Percentiles rank a stretch among this genome's conserved stretches.
Conservation (phyloP, 2,113 vertebrate genomes). For the Nothocercus julius region DNA sequence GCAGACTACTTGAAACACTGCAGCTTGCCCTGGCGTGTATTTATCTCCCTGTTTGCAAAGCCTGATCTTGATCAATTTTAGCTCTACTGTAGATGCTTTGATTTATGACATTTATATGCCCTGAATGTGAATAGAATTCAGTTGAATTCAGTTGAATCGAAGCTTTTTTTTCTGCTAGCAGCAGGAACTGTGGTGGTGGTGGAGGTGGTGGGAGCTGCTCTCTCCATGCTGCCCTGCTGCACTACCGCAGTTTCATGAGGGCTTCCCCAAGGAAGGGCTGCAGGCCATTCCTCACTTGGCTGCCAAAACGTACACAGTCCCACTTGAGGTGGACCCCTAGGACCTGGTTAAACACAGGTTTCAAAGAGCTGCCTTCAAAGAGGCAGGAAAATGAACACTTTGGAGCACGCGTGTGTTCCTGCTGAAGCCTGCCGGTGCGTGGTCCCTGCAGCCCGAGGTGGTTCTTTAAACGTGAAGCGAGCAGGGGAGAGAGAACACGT, state of each 20-base stretch:
- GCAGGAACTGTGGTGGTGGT: neutral
- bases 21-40: neutral
- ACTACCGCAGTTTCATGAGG: constrained; percentile 3
- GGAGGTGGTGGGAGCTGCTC: constrained; percentile 29
- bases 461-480: neutral
- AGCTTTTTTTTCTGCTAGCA: constrained; percentile 59
- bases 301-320: neutral
- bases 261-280: neutral
- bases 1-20: constrained; percentile 10
- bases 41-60: constrained; percentile 11
- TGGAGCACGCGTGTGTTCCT: rapidly evolving
- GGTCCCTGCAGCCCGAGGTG: neutral
- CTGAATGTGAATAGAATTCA: constrained; percentile 22
- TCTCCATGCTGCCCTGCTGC: neutral
- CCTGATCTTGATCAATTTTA: constrained; percentile 20
- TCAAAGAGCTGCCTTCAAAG: neutral
- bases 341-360: neutral
- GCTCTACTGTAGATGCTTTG: constrained; percentile 42
- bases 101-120: constrained; percentile 52
- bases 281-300: neutral
- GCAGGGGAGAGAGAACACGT: neutral
- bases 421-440: neutral
- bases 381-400: neutral
- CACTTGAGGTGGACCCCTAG: neutral
- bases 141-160: constrained; percentile 55